Base-by-base conservation (phyloP, 1,140 invertebrate genomes). In the Drosophila virilis region DNA sequence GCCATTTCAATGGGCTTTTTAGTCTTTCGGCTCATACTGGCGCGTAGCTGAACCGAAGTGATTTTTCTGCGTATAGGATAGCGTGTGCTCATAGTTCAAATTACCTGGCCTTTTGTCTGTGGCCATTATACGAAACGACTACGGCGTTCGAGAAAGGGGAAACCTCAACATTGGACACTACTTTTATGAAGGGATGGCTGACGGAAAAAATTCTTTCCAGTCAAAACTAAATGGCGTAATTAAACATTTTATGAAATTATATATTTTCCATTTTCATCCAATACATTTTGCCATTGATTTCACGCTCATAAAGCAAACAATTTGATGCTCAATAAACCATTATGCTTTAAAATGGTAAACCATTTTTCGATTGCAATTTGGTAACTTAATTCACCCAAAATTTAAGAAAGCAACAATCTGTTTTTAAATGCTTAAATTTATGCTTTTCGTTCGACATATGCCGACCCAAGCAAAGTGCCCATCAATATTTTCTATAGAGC, bases 51-150 rank as follows among this genome's bases (percentile, higher is more conserved):
- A 22, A 9, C 2, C 8, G n/a, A 17, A 12, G 59, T n/a, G 50
- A 55, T 10, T 78, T 72, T 45, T 74, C 46, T 59, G 58, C 38
- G 15, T n/a, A n/a, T n/a, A 71, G 62, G 74, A 72, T 76, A 43
- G 22, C 51, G n/a, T 59, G 52, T 64, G 74, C 50, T 62, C 70
- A 81, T 81, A 81, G 82, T 67, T 85, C 82, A 85, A 85, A 85
- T 85, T 86, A 85, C 81, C 82, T 86, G 74, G 17, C 75, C 83
- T 86, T 82, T 86, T 88, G 82, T 86, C 83, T 86, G 83, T 69
- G 75, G 54, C 68, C 76, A 86, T 86, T 88, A 88, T 73, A 82
- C 45, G 52, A 58, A 88, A 85, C 70, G 82, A 70, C 73, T 50
- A 66, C 42, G 42, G 35, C 43, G n/a, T 51, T 17, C 35, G 43